Conservation (phyloP, 2,888 invertebrate species). For the Melinaea marsaeus region DNA sequence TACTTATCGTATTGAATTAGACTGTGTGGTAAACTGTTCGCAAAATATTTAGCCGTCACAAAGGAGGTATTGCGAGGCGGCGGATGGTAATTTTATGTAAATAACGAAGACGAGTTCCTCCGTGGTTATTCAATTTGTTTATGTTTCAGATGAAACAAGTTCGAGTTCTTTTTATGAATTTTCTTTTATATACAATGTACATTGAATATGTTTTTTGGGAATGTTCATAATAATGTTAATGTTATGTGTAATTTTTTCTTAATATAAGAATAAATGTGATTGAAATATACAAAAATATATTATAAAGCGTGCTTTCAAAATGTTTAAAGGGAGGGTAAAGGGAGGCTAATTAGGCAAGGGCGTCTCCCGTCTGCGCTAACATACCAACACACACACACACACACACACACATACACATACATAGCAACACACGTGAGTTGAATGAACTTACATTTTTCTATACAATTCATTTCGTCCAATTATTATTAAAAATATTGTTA, state of each 20-base stretch:
- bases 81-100: constrained; percentile 60
- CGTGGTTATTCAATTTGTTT: constrained; percentile 60
- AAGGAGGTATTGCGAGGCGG: constrained; percentile 61
- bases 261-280: neutral
- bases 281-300: neutral
- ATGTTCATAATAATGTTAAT: too few relatives aligned
- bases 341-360: constrained; percentile 26
- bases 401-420: too few relatives aligned
- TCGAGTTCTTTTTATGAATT: constrained; percentile 11
- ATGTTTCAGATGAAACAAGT: constrained; percentile 54
- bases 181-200: constrained; percentile 9
- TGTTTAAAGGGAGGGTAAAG: constrained; percentile 13
- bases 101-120: constrained; percentile 42
- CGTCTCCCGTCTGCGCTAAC: constrained; percentile 26
- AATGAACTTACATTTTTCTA: neutral
- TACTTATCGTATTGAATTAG: constrained; percentile 63
- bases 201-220: too few relatives aligned
- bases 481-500: neutral
- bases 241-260: too few relatives aligned
- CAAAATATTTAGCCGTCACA: constrained; percentile 76
- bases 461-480: too few relatives aligned
- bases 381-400: neutral
- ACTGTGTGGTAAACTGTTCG: constrained; percentile 75
- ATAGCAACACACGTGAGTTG: neutral
- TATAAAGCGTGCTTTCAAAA: neutral